phyloP scores from a whole-genome alignment of 1,140 invertebrate species.

The Triops cancriformis region DNA sequence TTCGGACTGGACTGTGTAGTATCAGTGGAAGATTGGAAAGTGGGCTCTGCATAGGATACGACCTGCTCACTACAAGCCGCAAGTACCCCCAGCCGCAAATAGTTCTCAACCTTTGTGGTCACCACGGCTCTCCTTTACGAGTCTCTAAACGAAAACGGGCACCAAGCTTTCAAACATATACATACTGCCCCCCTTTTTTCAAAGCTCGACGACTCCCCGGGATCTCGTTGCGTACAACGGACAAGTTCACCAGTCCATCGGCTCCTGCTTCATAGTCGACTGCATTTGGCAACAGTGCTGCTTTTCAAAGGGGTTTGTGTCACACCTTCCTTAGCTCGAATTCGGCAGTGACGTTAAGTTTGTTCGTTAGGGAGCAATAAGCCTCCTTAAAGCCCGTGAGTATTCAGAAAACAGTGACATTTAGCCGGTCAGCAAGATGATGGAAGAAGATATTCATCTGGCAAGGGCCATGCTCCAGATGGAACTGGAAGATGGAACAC shows the following conservation, averaged over 20 bases:
- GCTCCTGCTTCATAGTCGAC: conserved; percentile 1
- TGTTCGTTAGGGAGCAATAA: background rate
- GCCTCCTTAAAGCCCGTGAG: background rate
- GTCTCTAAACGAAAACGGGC: background rate
- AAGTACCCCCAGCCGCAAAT: background rate
- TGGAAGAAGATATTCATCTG: conserved; percentile 34
- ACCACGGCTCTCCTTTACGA: background rate
- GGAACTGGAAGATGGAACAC: conserved; percentile 19
- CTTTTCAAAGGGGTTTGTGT: background rate
- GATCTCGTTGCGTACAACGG: background rate
- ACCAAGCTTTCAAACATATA: background rate
- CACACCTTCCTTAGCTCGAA: background rate
- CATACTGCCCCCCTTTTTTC: background rate
- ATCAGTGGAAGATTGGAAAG: background rate
- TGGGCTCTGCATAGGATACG: background rate
- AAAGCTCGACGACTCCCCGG: background rate
- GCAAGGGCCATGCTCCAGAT: conserved; percentile 33
- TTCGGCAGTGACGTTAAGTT: background rate
- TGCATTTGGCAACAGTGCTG: background rate
- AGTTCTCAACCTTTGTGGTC: background rate
- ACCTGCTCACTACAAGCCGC: background rate
- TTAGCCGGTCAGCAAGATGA: conserved; percentile 28
- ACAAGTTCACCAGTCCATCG: conserved; percentile 3
- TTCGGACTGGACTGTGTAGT: background rate
- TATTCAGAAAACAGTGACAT: background rate